Conservation (phyloP, 2,797 vertebrate genomes). For the Squalus acanthias region DNA sequence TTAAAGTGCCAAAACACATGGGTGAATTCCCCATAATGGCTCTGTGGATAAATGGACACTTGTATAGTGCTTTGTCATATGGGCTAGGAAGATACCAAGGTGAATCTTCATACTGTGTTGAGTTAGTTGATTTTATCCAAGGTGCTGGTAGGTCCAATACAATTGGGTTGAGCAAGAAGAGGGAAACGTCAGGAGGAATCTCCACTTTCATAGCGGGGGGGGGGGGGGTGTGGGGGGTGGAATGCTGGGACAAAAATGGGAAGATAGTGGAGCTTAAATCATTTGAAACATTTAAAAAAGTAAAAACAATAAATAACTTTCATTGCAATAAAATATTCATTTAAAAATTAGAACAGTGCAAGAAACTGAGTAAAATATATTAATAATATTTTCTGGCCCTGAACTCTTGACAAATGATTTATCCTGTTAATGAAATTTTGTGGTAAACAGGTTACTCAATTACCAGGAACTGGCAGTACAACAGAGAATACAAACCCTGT, state of each 20-base stretch:
- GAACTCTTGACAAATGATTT: neutral
- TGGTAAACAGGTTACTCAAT: neutral
- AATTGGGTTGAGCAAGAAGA: neutral
- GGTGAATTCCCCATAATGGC: neutral
- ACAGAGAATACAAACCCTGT: neutral
- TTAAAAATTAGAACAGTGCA: neutral
- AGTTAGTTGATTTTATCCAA: neutral
- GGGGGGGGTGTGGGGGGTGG: neutral
- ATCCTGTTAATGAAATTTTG: neutral
- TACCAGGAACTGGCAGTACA: neutral
- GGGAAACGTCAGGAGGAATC: neutral
- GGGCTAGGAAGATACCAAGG: neutral
- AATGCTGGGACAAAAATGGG: neutral
- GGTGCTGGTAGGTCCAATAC: neutral
- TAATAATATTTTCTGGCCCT: neutral
- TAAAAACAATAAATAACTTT: neutral
- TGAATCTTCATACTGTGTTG: neutral
- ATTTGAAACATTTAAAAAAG: neutral
- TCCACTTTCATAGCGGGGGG: neutral
- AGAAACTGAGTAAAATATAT: neutral
- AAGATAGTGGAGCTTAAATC: neutral
- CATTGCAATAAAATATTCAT: neutral
- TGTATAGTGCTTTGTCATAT: neutral
- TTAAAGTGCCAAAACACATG: neutral
- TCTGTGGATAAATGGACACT: neutral